Percentiles rank a stretch among this genome's conserved stretches.
phyloP scores from a whole-genome alignment of 2,888 invertebrate species.

The Drosophila emarginata region DNA sequence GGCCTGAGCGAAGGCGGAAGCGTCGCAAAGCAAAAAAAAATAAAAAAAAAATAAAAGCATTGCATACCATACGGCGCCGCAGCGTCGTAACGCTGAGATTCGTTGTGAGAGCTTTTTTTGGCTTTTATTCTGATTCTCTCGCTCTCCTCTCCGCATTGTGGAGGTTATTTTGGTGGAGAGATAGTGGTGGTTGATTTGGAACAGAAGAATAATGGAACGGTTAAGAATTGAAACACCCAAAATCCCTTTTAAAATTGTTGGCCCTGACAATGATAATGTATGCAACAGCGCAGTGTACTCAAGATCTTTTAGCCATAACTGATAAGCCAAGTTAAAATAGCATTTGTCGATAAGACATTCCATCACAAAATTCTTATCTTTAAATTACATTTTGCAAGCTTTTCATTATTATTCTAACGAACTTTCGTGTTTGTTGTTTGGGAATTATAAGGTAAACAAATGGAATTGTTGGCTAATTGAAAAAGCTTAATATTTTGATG shows the following conservation, averaged over 20 bases:
- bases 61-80: constrained; percentile 64
- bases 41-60: constrained; percentile 40
- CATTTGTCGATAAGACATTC: too few relatives aligned
- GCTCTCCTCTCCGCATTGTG: constrained; percentile 10
- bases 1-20: constrained; percentile 48
- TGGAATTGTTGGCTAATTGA: too few relatives aligned
- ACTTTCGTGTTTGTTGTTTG: too few relatives aligned
- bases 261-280: constrained; percentile 47
- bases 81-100: constrained; percentile 32
- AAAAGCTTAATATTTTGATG: too few relatives aligned
- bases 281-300: too few relatives aligned
- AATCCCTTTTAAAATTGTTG: constrained; percentile 40
- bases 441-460: too few relatives aligned
- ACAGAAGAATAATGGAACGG: constrained; percentile 40
- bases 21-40: constrained; percentile 8
- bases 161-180: constrained; percentile 5
- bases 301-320: too few relatives aligned
- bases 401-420: too few relatives aligned
- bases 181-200: constrained; percentile 14
- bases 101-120: constrained; percentile 29
- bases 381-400: too few relatives aligned
- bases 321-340: too few relatives aligned
- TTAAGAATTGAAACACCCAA: constrained; percentile 53
- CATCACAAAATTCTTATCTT: too few relatives aligned
- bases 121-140: constrained; percentile 16